These are phyloP conservation scores for Entelurus aequoreus DNA, from an alignment of 2,113 vertebrate species.

Conservation along the genomic window DNA sequence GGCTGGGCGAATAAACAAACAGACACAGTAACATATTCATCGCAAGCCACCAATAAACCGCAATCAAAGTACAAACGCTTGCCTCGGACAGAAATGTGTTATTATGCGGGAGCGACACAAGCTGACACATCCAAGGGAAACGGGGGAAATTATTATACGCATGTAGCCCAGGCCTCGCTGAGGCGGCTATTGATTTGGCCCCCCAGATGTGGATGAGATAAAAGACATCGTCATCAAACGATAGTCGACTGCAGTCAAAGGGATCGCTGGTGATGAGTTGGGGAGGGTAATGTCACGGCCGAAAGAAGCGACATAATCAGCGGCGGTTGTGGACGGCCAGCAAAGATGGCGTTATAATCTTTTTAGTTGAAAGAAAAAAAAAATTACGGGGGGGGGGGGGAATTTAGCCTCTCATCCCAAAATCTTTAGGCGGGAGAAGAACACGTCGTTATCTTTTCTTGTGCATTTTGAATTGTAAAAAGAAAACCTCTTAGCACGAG, in stretches of 20 bases:
- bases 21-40: too few relatives aligned
- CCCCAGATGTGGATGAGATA: slow-evolving; percentile 39
- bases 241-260: slow-evolving; percentile 16
- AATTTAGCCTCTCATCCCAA: too few relatives aligned
- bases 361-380: too few relatives aligned
- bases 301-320: slow-evolving; percentile 5
- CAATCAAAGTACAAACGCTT: too few relatives aligned
- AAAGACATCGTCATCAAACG: slow-evolving; percentile 47
- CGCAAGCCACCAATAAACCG: too few relatives aligned
- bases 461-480: too few relatives aligned
- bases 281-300: not conserved
- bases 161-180: slow-evolving; percentile 26
- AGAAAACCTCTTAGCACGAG: too few relatives aligned
- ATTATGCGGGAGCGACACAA: slow-evolving; percentile 16
- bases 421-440: too few relatives aligned
- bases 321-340: not conserved
- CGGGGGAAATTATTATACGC: slow-evolving; percentile 29
- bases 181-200: slow-evolving; percentile 52
- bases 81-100: slow-evolving; percentile 1
- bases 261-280: slow-evolving; percentile 25
- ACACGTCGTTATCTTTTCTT: too few relatives aligned
- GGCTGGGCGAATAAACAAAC: too few relatives aligned
- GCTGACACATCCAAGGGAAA: slow-evolving; percentile 30
- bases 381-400: too few relatives aligned
- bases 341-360: not conserved